These are phyloP conservation scores for Psix sp. DNA, from an alignment of 1,140 invertebrate genomes.

Conservation along the genomic window DNA sequence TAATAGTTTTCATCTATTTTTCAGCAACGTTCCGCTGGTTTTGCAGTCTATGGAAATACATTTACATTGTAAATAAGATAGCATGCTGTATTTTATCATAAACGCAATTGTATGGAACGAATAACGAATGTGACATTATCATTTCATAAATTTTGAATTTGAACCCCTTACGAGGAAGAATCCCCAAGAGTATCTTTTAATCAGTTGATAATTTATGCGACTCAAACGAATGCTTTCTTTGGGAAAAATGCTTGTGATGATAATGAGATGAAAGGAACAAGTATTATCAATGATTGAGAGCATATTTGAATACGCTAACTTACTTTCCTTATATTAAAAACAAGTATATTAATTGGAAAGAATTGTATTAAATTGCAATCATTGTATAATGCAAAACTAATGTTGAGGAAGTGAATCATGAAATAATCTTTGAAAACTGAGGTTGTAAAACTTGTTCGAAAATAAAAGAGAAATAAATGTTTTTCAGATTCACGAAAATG, in stretches of 20 bases:
- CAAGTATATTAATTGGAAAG: no score
- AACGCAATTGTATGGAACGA: slow-evolving; percentile 26
- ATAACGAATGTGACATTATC: slow-evolving; percentile 50
- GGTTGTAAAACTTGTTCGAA: no score
- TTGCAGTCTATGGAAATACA: slow-evolving; percentile 15
- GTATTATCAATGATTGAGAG: no score
- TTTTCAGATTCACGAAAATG: no score
- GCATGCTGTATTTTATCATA: slow-evolving; percentile 24
- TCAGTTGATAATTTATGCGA: slow-evolving; percentile 35
- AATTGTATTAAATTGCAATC: no score
- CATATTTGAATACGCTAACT: no score
- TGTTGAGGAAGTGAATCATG: no score
- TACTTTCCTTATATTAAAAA: no score
- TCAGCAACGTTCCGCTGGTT: slow-evolving; percentile 1
- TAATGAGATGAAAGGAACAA: no score
- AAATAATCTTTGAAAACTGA: no score
- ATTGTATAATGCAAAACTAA: no score
- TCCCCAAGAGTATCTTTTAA: slow-evolving; percentile 26
- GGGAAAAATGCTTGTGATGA: neutral
- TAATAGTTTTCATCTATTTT: slow-evolving; percentile 12
- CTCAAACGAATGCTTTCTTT: slow-evolving; percentile 7
- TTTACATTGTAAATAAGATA: slow-evolving; percentile 38
- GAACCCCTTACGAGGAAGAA: slow-evolving; percentile 19
- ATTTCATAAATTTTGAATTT: slow-evolving; percentile 44
- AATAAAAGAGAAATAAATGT: no score